Evolutionary conservation across 2,113 vertebrate species (phyloP), one percentile per base, ranked within the genome.

Genomic region (Symphodus melops): DNA sequence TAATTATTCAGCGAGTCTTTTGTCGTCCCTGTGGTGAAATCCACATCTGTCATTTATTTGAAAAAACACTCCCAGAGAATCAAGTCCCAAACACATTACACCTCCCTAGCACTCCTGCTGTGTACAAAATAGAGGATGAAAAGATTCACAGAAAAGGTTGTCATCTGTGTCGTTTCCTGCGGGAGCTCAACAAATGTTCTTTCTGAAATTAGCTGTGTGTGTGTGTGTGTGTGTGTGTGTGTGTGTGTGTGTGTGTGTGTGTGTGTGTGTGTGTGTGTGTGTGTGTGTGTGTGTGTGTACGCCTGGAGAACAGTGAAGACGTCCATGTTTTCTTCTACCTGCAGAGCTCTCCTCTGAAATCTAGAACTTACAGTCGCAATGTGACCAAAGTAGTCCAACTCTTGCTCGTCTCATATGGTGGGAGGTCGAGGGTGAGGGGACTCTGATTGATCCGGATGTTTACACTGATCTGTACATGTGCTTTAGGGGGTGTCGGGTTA

Each of bases 11-110:
- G 85, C 46, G 4, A 71, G 72, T 79, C 73, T 69, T 85, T 58
- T 28, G 44, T 49, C 5, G 19, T 89, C 88, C 86, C 86, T 37
- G 68, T 44, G 70, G 89, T 75, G 75, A 90, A 77, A 83, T 75
- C 77, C 91, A 86, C 93, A 94, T 91, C 93, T 93, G 93, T 73
- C 87, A 85, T 90, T 89, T 85, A 85, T 88, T 88, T 84, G 82
- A 86, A 88, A 76, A 63, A 70, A 73, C 81, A 66, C 83, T 86
- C 78, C 72, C 68, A 77, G 86, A 77, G 86, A 89, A 84, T 85
- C 81, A 63, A 85, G 79, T 86, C 80, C 75, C 77, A 85, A 77
- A 82, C 68, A 74, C 86, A 84, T 84, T 63, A 86, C 48, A 60
- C 75, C 79, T 85, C 86, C 62, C 81, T 79, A 72, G 75, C 53